Evolutionary conservation across 2,113 vertebrate species (phyloP).

Genomic region (Cochlearius cochlearius): DNA sequence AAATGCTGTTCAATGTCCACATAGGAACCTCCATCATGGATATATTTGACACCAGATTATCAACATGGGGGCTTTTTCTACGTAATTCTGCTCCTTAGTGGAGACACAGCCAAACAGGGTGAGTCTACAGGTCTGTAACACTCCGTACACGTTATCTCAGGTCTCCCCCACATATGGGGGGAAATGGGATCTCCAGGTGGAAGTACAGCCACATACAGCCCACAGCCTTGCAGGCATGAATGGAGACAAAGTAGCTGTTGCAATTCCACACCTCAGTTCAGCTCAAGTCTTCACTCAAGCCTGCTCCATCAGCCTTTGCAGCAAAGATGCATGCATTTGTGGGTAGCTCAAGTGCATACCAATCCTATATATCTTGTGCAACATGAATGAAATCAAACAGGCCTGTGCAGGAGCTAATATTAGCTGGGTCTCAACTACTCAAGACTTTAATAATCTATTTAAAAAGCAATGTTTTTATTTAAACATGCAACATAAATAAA

Average conservation of each 20-base stretch:
- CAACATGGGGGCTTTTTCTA: background rate
- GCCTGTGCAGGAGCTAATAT: background rate
- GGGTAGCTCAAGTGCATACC: background rate
- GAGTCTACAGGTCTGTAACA: background rate
- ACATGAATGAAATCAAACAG: background rate
- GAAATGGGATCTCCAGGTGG: background rate
- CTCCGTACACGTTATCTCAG: background rate
- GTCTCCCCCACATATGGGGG: background rate
- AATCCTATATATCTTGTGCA: background rate
- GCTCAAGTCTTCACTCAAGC: background rate
- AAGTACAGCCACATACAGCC: background rate
- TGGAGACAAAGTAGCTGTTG: background rate
- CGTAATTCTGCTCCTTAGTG: background rate
- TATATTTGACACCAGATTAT: background rate
- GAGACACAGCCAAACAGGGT: background rate
- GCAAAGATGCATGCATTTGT: background rate
- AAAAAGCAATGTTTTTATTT: background rate
- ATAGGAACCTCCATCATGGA: background rate
- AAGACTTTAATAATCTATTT: background rate
- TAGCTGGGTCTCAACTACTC: background rate
- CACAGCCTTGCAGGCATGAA: background rate
- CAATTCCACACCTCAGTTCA: background rate
- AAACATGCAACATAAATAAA: background rate
- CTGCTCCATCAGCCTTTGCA: background rate
- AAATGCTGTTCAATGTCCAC: background rate